Percentiles rank a stretch among this genome's conserved stretches.
These are phyloP conservation scores for Psylliodes chrysocephalus DNA, from an alignment of 2,888 invertebrate species.

Conservation along the genomic window DNA sequence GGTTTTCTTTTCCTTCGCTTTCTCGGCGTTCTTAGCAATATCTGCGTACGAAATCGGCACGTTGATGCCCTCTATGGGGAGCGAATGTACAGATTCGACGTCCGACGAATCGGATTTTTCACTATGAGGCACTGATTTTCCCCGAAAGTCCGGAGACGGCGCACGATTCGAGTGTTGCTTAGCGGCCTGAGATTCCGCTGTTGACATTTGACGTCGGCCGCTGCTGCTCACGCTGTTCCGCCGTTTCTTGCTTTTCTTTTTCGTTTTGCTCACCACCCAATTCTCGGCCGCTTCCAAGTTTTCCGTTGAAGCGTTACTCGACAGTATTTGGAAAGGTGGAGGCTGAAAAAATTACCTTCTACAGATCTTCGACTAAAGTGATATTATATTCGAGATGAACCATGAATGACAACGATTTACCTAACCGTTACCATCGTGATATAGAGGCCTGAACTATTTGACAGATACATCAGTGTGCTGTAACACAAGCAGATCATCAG, in stretches of 20 bases:
- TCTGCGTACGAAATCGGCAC: constrained; percentile 78
- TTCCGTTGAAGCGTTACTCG: constrained; percentile 59
- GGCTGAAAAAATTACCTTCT: constrained; percentile 49
- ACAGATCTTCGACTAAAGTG: too few relatives aligned
- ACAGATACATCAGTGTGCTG: too few relatives aligned
- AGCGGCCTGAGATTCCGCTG: constrained; percentile 28
- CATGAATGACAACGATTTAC: too few relatives aligned
- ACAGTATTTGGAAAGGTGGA: constrained; percentile 53
- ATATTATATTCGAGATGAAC: too few relatives aligned
- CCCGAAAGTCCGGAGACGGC: constrained; percentile 58
- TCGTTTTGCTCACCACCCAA: constrained; percentile 85
- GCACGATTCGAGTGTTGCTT: constrained; percentile 45
- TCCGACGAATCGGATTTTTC: constrained; percentile 88
- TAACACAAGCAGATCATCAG: too few relatives aligned
- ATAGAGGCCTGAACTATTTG: too few relatives aligned
- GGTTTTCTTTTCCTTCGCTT: constrained; percentile 53
- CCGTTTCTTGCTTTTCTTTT: constrained; percentile 81
- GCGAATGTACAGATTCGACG: constrained; percentile 85
- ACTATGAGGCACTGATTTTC: constrained; percentile 81
- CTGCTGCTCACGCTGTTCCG: constrained; percentile 65
- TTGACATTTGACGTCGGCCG: constrained; percentile 37
- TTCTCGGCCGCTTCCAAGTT: constrained; percentile 76
- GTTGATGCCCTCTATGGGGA: constrained; percentile 70
- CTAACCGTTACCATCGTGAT: too few relatives aligned
- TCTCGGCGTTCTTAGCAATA: constrained; percentile 72